Evolutionary conservation across 2,113 vertebrate genomes (phyloP).

Genomic region (Hydrochoerus hydrochaeris): DNA sequence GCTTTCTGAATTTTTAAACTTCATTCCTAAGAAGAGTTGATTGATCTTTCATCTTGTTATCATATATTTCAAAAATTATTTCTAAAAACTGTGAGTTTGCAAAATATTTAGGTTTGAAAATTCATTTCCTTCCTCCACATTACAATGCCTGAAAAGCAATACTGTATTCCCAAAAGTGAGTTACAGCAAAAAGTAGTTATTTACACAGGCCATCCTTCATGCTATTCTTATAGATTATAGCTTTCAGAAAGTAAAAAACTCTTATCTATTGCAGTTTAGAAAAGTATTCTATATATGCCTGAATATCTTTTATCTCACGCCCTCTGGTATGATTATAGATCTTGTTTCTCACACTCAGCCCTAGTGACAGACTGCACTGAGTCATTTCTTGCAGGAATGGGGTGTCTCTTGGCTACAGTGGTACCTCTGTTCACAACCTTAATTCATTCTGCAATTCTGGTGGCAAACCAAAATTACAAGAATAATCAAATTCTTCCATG

Average conservation of each 20-base stretch:
- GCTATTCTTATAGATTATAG: slow-evolving; percentile 4
- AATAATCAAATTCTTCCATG: background rate
- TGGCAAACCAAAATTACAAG: background rate
- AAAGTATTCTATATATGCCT: slow-evolving; percentile 23
- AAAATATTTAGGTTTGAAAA: slow-evolving; percentile 55
- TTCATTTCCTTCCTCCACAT: slow-evolving; percentile 3
- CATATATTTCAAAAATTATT: slow-evolving; percentile 13
- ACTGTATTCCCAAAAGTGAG: slow-evolving; percentile 43
- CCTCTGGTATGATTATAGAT: background rate
- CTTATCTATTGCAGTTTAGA: background rate
- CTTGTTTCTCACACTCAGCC: background rate
- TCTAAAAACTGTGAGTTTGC: background rate
- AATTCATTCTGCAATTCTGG: background rate
- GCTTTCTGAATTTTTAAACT: background rate
- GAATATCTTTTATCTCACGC: background rate
- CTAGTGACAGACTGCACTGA: background rate
- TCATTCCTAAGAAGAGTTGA: background rate
- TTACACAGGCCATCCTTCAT: slow-evolving; percentile 46
- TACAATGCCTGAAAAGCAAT: slow-evolving; percentile 49
- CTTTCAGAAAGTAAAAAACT: slow-evolving; percentile 11
- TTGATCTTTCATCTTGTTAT: slow-evolving; percentile 31
- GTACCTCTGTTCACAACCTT: background rate
- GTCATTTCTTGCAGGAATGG: background rate
- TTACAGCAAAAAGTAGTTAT: slow-evolving; percentile 60
- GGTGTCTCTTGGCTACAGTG: background rate